Conservation (phyloP, 2,888 invertebrate species). For the Sceliomorpha sp. region DNA sequence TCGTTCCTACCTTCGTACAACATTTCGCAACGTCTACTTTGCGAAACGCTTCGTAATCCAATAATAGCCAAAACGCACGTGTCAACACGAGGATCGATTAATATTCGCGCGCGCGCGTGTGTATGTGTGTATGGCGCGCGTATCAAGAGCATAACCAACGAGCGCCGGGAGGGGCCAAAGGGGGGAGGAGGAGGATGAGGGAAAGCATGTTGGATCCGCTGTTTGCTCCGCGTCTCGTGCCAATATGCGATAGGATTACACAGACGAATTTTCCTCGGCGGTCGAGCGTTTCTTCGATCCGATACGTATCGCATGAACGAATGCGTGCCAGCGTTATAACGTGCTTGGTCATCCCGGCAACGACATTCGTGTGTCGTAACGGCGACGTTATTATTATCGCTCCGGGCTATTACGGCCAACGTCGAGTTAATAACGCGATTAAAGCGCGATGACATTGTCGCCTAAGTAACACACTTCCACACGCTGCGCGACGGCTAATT, state of each 20-base stretch:
- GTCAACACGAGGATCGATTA: conserved; percentile 51
- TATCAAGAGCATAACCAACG: conserved; percentile 20
- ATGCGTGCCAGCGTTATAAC: conserved; percentile 20
- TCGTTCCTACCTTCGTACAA: too few relatives aligned
- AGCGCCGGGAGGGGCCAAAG: conserved; percentile 14
- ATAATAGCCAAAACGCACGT: conserved; percentile 30
- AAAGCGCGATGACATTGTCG: conserved; percentile 30
- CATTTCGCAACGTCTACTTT: conserved; percentile 6
- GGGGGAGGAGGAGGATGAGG: background rate
- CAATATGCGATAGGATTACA: conserved; percentile 34
- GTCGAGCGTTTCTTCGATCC: conserved; percentile 27
- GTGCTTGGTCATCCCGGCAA: conserved; percentile 26
- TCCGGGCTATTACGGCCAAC: conserved; percentile 29
- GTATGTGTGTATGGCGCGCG: conserved; percentile 16
- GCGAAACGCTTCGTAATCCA: conserved; percentile 16
- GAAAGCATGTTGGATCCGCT: conserved; percentile 17
- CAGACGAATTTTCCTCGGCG: conserved; percentile 34
- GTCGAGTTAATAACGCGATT: conserved; percentile 44
- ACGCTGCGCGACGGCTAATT: conserved; percentile 23
- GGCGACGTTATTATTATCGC: conserved; percentile 34
- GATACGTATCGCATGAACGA: conserved; percentile 39
- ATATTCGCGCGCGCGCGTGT: too few relatives aligned
- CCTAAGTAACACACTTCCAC: conserved; percentile 27
- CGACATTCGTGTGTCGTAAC: conserved; percentile 31
- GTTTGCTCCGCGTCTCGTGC: conserved; percentile 37